Percentiles rank a stretch among this genome's conserved stretches.
Evolutionary conservation across 2,797 vertebrate genomes (phyloP).

Genomic region (Hyperoplus lanceolatus): DNA sequence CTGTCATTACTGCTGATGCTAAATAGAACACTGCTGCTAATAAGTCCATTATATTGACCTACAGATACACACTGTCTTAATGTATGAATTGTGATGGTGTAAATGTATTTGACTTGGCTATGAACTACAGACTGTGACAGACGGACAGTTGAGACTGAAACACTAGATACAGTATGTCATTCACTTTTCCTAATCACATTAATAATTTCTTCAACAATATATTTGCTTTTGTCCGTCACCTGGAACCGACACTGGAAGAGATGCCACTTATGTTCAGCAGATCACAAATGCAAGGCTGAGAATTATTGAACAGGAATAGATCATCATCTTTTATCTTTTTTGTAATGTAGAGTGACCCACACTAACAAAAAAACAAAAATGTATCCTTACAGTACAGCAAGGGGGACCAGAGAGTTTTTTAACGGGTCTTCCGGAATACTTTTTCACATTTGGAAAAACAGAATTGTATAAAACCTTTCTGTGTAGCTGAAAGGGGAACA

Average conservation of each 20-base stretch:
- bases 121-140: background rate
- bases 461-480: background rate
- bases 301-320: no score
- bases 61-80: background rate
- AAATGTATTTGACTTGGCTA: background rate
- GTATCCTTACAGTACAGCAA: background rate
- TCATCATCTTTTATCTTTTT: background rate
- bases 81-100: background rate
- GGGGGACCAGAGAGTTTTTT: background rate
- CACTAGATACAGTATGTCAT: background rate
- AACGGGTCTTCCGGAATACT: background rate
- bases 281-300: no score
- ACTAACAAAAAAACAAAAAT: background rate
- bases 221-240: slow-evolving; percentile 9
- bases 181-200: background rate
- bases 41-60: background rate
- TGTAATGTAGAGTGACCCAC: no score
- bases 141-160: background rate
- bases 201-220: slow-evolving; percentile 6
- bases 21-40: background rate
- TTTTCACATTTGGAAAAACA: background rate
- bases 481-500: background rate
- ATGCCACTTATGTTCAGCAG: background rate
- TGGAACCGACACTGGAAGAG: slow-evolving; percentile 1
- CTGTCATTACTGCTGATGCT: background rate